These are phyloP conservation scores for Drosophila truncata DNA, from an alignment of 1,140 invertebrate genomes.

Conservation along the genomic window DNA sequence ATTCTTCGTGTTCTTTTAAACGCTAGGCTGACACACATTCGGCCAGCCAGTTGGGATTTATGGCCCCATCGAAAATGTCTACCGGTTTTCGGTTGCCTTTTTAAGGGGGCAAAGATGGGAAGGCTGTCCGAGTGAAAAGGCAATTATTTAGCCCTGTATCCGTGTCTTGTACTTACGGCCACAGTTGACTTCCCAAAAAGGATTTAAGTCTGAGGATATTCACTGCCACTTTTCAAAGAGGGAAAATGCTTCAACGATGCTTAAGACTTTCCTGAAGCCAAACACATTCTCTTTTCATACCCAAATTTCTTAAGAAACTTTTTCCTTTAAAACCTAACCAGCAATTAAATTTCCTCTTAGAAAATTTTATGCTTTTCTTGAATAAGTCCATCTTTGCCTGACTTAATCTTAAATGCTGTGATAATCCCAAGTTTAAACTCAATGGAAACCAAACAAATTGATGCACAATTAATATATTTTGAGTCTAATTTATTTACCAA, in stretches of 20 bases:
- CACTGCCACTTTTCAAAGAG: not conserved
- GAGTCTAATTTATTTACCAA: conserved; percentile 9
- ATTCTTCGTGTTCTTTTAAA: conserved; percentile 67
- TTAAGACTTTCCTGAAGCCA: not conserved
- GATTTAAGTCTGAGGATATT: conserved; percentile 22
- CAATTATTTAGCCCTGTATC: conserved; percentile 72
- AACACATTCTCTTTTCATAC: conserved; percentile 3
- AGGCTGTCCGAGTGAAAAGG: conserved; percentile 38
- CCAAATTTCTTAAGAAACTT: not conserved
- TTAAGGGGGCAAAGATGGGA: not conserved
- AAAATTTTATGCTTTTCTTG: not conserved
- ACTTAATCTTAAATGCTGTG: too few species aligned
- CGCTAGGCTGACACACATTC: conserved; percentile 71
- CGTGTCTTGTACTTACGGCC: conserved; percentile 45
- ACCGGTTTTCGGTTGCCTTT: conserved; percentile 20
- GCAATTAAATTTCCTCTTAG: conserved; percentile 3
- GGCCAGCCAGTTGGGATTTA: conserved; percentile 60
- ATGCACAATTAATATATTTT: not conserved
- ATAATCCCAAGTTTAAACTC: not conserved
- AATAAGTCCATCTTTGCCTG: too few species aligned
- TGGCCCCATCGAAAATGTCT: conserved; percentile 63
- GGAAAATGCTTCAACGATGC: not conserved
- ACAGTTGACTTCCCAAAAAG: conserved; percentile 43
- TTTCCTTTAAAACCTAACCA: too few species aligned
- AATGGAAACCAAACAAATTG: not conserved